These are phyloP conservation scores for Okamejei kenojei DNA, from an alignment of 2,797 vertebrate species.

Conservation along the genomic window DNA sequence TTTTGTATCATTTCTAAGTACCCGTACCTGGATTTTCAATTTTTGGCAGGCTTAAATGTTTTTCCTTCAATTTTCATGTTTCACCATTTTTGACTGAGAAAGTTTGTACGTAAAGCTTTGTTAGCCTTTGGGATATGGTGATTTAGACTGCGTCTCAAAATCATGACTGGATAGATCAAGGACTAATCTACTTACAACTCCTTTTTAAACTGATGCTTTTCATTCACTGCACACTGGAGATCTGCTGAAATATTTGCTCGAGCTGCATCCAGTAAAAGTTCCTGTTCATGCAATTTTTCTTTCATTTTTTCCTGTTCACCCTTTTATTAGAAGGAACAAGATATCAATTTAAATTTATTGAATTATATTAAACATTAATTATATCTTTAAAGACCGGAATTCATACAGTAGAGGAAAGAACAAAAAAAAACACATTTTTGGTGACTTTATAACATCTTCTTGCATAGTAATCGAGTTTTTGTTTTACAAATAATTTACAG, in stretches of 20 bases:
- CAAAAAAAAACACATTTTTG: background rate
- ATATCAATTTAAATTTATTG: background rate
- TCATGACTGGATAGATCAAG: conserved; percentile 11
- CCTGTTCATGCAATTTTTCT: conserved; percentile 56
- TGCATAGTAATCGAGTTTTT: background rate
- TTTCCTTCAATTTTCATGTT: too few relatives aligned
- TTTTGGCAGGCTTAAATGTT: too few relatives aligned
- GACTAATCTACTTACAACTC: conserved; percentile 53
- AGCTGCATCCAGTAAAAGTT: conserved; percentile 53
- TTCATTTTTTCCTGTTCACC: conserved; percentile 52
- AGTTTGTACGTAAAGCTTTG: too few relatives aligned
- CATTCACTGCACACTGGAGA: conserved; percentile 50
- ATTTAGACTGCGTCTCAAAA: background rate
- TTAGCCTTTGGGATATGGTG: background rate
- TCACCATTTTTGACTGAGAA: too few relatives aligned
- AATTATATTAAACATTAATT: background rate
- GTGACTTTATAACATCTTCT: background rate
- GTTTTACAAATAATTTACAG: background rate
- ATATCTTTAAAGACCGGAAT: background rate
- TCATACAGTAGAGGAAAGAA: background rate
- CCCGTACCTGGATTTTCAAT: too few relatives aligned
- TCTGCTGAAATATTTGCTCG: conserved; percentile 51
- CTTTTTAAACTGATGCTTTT: conserved; percentile 52
- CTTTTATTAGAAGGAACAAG: conserved; percentile 44
- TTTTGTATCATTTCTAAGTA: too few relatives aligned